Percentiles rank a stretch among this genome's conserved stretches.
phyloP scores from a whole-genome alignment of 2,888 invertebrate genomes.

The Carabus problematicus region DNA sequence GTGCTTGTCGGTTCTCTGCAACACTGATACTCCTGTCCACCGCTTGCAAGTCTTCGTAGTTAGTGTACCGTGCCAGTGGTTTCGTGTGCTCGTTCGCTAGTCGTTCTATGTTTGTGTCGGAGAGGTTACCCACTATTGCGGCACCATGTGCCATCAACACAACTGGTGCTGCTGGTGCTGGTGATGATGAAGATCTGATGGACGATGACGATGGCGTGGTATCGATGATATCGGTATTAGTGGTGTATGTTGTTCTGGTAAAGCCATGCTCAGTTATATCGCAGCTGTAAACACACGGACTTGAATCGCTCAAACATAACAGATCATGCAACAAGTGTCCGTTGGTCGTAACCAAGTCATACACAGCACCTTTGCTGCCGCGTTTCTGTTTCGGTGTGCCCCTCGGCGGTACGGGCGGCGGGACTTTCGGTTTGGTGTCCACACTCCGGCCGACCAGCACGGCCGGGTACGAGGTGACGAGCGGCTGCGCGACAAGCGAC shows the following conservation, averaged over 20 bases:
- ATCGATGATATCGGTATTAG: background rate
- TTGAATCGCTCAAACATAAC: slow-evolving; percentile 39
- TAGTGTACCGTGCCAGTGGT: slow-evolving; percentile 18
- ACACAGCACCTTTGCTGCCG: slow-evolving; percentile 54
- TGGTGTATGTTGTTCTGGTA: slow-evolving; percentile 14
- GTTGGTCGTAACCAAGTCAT: slow-evolving; percentile 28
- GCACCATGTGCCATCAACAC: background rate
- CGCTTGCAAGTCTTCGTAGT: too few relatives aligned
- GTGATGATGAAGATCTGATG: too few relatives aligned
- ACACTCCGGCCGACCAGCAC: slow-evolving; percentile 71
- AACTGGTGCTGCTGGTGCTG: background rate
- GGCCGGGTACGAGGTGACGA: slow-evolving; percentile 72
- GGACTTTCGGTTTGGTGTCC: slow-evolving; percentile 74
- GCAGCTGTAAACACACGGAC: slow-evolving; percentile 6
- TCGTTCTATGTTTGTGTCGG: background rate
- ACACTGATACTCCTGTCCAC: too few relatives aligned
- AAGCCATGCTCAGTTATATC: slow-evolving; percentile 30
- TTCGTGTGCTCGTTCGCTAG: background rate
- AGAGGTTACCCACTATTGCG: background rate
- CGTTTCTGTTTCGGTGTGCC: slow-evolving; percentile 75
- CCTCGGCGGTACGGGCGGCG: slow-evolving; percentile 88
- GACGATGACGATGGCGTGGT: background rate
- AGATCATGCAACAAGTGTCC: slow-evolving; percentile 40
- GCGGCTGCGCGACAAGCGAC: too few relatives aligned
- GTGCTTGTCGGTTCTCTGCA: too few relatives aligned